Evolutionary conservation across 2,113 vertebrate species (phyloP).

Genomic region (Calypte anna): DNA sequence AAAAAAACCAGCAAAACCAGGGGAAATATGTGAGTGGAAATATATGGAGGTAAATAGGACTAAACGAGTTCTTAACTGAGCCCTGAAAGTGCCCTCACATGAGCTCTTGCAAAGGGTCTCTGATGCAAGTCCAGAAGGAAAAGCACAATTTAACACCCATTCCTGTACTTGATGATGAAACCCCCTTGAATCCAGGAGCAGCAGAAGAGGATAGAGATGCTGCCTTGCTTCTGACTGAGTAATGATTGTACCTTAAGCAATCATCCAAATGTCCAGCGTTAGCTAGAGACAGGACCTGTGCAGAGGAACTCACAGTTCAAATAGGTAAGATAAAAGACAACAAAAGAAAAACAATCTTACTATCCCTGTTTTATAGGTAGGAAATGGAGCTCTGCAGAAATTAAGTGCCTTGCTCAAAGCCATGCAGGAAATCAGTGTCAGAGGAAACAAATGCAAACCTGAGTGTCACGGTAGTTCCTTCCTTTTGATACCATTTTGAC

Average conservation of each 20-base stretch:
- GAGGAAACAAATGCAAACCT: constrained; percentile 37
- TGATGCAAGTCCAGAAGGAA: background rate
- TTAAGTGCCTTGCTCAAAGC: constrained; percentile 48
- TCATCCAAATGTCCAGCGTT: background rate
- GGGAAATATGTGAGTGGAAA: background rate
- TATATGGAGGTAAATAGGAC: background rate
- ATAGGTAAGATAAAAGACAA: constrained; percentile 16
- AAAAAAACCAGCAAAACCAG: background rate
- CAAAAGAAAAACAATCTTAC: constrained; percentile 12
- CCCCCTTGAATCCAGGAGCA: background rate
- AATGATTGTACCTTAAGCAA: background rate
- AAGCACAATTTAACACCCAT: background rate
- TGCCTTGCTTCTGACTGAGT: background rate
- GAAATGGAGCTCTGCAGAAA: constrained; percentile 48
- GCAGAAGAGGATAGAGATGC: background rate
- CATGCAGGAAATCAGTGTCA: constrained; percentile 53
- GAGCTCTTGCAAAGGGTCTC: background rate
- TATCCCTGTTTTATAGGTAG: constrained; percentile 14
- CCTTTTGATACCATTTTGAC: constrained; percentile 3
- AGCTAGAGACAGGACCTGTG: background rate
- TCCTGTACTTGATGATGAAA: background rate
- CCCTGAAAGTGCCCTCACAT: background rate
- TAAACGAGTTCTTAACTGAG: background rate
- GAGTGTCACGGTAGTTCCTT: constrained; percentile 45
- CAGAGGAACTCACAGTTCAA: background rate